phyloP scores from a whole-genome alignment of 1,140 invertebrate species.

The Dreissena polymorpha region DNA sequence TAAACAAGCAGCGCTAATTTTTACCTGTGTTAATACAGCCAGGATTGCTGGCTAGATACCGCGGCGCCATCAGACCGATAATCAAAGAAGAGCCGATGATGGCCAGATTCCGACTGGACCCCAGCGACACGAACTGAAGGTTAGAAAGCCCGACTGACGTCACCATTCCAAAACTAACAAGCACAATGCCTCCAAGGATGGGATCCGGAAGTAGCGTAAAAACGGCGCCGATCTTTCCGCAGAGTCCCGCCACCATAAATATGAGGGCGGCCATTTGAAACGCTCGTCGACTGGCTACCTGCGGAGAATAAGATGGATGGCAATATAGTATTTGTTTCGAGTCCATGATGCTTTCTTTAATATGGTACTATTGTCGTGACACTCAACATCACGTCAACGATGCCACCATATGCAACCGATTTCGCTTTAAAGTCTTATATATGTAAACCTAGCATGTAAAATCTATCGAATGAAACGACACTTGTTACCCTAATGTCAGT shows the following conservation, averaged over 20 bases:
- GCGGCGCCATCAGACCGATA: constrained; percentile 79
- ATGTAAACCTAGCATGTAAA: no score
- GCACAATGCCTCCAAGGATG: constrained; percentile 84
- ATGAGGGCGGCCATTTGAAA: constrained; percentile 87
- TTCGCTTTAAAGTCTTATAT: no score
- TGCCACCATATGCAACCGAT: no score
- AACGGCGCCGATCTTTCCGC: constrained; percentile 90
- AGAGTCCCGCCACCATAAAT: constrained; percentile 85
- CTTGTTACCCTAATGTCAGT: no score
- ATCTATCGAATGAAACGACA: no score
- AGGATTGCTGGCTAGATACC: constrained; percentile 84
- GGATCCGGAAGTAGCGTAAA: constrained; percentile 94
- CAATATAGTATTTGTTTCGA: background rate
- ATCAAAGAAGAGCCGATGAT: constrained; percentile 80
- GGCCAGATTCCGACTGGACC: constrained; percentile 77
- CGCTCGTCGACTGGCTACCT: constrained; percentile 71
- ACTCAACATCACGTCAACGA: no score
- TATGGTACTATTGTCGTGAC: no score
- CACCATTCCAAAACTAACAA: constrained; percentile 78
- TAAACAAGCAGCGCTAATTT: background rate
- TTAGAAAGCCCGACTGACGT: constrained; percentile 77
- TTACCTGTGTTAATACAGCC: constrained; percentile 86
- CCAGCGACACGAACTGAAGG: constrained; percentile 76
- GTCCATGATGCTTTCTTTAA: no score
- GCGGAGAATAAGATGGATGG: background rate